Evolutionary conservation across 2,113 vertebrate species (phyloP).

Genomic region (Melanerpes formicivorus): DNA sequence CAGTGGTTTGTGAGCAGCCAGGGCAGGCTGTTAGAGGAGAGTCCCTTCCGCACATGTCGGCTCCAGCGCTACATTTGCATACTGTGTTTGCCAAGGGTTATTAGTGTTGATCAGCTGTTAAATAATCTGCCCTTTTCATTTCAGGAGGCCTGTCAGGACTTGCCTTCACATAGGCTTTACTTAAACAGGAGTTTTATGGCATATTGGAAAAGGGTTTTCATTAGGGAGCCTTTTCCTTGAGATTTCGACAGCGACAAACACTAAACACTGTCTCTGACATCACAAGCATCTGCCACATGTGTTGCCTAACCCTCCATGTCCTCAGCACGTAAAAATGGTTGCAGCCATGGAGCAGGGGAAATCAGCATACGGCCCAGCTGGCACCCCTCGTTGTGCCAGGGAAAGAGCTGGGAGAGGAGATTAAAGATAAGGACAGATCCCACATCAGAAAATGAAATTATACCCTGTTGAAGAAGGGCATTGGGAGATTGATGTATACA

Average conservation of each 20-base stretch:
- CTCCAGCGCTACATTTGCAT: conserved; percentile 38
- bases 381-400: background rate
- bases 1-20: background rate
- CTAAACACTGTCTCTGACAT: conserved; percentile 28
- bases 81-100: conserved; percentile 64
- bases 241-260: conserved; percentile 47
- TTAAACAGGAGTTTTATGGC: conserved; percentile 23
- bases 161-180: background rate
- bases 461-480: background rate
- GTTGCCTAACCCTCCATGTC: conserved; percentile 14
- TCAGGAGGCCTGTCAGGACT: conserved; percentile 61
- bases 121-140: conserved; percentile 72
- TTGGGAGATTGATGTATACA: background rate
- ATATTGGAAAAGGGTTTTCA: conserved; percentile 15
- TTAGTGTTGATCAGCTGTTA: conserved; percentile 72
- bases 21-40: background rate
- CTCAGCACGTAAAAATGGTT: background rate
- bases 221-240: conserved; percentile 41
- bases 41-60: background rate
- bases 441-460: background rate
- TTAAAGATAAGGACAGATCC: background rate
- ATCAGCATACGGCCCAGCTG: fast-evolving
- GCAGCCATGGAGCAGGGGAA: background rate
- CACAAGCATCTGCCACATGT: background rate
- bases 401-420: background rate